Conservation (phyloP, 2,888 invertebrate genomes). For the Agrochola macilenta region DNA sequence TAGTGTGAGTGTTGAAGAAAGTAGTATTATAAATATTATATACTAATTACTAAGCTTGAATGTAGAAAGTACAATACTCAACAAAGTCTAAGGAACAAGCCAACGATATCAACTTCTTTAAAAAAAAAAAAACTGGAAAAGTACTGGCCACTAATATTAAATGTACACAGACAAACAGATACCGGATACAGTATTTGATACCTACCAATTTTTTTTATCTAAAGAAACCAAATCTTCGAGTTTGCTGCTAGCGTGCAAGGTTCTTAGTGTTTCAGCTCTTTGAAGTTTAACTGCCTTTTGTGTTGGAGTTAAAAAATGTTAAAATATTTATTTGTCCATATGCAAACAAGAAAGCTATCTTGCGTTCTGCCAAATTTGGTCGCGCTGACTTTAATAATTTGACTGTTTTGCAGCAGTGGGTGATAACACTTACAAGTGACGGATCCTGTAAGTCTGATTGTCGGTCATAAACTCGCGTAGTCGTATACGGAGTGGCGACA, state of each 20-base stretch:
- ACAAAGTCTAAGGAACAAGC: neutral
- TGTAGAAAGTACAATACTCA: neutral
- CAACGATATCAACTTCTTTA: neutral
- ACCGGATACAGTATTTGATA: no score
- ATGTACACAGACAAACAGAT: no score
- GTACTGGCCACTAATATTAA: neutral
- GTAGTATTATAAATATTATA: neutral
- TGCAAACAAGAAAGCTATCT: neutral
- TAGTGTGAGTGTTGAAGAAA: slow-evolving; percentile 86
- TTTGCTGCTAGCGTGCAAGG: no score
- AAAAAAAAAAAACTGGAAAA: neutral
- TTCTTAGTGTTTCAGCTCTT: no score
- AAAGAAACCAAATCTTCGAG: no score
- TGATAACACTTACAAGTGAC: slow-evolving; percentile 12
- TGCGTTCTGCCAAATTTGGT: neutral
- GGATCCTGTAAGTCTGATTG: neutral
- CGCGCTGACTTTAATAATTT: slow-evolving; percentile 1
- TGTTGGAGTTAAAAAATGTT: no score
- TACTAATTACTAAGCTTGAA: neutral
- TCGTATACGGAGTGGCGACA: neutral
- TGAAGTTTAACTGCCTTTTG: no score
- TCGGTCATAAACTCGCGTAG: neutral
- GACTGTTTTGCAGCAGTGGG: neutral
- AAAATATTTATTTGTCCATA: neutral
- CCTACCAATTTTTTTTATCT: no score